These are phyloP conservation scores for Microcebus ravelobensis DNA, from an alignment of 2,113 vertebrate genomes.

Conservation along the genomic window DNA sequence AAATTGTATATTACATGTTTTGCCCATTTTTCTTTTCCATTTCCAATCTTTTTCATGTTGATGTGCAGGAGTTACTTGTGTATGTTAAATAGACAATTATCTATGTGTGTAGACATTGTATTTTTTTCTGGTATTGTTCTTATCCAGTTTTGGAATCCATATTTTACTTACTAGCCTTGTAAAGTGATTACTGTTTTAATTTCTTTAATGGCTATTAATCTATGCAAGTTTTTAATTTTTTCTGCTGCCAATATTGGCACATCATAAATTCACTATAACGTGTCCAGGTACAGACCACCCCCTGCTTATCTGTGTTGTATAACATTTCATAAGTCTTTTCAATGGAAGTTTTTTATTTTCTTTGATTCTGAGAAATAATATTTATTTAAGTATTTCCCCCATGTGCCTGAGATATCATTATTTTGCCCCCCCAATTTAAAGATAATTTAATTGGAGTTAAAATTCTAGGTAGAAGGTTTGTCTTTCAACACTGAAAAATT, in stretches of 20 bases:
- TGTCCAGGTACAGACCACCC: not conserved
- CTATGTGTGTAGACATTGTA: not conserved
- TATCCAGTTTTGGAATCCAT: constrained; percentile 8
- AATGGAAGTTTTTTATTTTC: not conserved
- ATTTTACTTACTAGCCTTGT: not conserved
- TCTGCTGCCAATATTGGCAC: not conserved
- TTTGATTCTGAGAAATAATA: not conserved
- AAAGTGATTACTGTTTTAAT: constrained; percentile 5
- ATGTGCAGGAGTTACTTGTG: not conserved
- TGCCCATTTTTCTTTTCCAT: not conserved
- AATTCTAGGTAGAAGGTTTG: not conserved
- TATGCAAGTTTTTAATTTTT: constrained; percentile 6
- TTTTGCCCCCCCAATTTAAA: not conserved
- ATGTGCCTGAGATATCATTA: not conserved
- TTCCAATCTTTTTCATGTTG: not conserved
- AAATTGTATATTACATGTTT: not conserved
- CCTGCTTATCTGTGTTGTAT: not conserved
- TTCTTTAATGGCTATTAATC: not conserved
- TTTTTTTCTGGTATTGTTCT: not conserved
- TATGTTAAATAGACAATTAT: not conserved
- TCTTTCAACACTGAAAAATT: not conserved
- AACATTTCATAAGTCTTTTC: not conserved
- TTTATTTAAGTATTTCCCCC: not conserved
- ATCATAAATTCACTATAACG: not conserved
- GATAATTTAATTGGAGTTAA: not conserved